Conservation (phyloP, 2,888 invertebrate species). For the Minunthozetes semirufus region DNA sequence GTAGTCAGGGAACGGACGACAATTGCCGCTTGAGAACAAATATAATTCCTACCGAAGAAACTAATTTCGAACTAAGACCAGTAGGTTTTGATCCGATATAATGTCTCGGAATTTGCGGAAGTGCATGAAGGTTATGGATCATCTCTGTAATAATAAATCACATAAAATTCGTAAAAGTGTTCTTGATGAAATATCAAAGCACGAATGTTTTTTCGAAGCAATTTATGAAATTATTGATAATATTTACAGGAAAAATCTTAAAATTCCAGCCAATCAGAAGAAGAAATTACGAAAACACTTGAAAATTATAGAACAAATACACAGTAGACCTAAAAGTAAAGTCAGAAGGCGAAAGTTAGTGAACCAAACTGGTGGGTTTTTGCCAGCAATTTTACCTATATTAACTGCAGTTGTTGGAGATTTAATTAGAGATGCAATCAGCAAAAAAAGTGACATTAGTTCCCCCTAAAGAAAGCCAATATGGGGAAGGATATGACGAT, state of each 20-base stretch:
- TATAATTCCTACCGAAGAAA: constrained; percentile 19
- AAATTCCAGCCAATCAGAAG: no score
- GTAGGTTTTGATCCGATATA: constrained; percentile 28
- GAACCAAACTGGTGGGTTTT: constrained; percentile 35
- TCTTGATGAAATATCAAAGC: neutral
- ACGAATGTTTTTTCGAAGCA: neutral
- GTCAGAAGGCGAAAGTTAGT: neutral
- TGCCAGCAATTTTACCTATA: constrained; percentile 32
- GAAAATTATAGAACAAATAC: neutral
- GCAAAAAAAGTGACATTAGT: neutral
- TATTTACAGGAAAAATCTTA: constrained; percentile 30
- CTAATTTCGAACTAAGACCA: neutral
- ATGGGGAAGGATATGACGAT: no score
- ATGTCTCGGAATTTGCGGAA: neutral
- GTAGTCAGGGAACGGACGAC: constrained; percentile 40
- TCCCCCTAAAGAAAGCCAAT: neutral
- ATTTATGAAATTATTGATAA: constrained; percentile 36
- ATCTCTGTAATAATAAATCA: no score
- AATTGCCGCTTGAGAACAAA: constrained; percentile 34
- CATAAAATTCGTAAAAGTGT: no score
- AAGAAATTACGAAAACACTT: no score
- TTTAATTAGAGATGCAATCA: neutral
- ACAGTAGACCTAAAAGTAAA: neutral
- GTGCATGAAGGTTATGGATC: no score
- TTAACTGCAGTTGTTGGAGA: neutral